Base-by-base conservation (phyloP, 1,140 invertebrate genomes). In the Papilio xuthus region DNA sequence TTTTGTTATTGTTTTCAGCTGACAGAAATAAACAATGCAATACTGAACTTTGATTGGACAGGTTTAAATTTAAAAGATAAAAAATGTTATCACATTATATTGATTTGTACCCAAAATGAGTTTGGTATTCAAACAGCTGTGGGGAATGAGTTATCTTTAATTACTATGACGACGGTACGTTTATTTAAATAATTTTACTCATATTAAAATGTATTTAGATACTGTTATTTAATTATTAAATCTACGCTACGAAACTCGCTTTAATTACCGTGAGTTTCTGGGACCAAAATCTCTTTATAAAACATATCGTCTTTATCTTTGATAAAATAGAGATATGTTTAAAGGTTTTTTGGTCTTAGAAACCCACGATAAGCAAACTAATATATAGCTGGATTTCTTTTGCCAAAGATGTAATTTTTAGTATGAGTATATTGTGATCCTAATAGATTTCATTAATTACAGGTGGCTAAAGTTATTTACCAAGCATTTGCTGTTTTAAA, bases 141-240 rank as follows among this genome's bases (percentile, higher is more conserved):
- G 13, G 90, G 89, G 0, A 86, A 74, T 44, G 85, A 91, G 41
- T 80, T 92, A 26, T 92, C 89, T 20, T 53, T 92, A 18, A 82
- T 89, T 1, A 92, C 89, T 15, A 90, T 92, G 89, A 91, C 83
- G 18, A 26, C 87, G 26, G 90, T 92, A 85, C 85, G 87, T 85
- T 78, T 56, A 41, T 50, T 75, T 8, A 60, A 56, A 28, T 60
- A 50, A 74, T 69, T 69, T 44, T 18, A 56, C 2, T 20, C 18
- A 20, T 53, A 53, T 44, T 44, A 44, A 10, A 44, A 44, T 1
- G 42, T 12, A 44, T 44, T 10, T 44, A 44, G 42, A 37, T 37
- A n/a, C n/a, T n/a, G n/a, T n/a, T n/a, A n/a, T n/a, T n/a, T n/a
- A n/a, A n/a, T n/a, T n/a, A 32, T 2, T 32, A 37, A 37, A 6